Evolutionary conservation across 2,888 invertebrate species (phyloP), one percentile per base, ranked within the genome.

Genomic region (Alloscopus bannaensis): DNA sequence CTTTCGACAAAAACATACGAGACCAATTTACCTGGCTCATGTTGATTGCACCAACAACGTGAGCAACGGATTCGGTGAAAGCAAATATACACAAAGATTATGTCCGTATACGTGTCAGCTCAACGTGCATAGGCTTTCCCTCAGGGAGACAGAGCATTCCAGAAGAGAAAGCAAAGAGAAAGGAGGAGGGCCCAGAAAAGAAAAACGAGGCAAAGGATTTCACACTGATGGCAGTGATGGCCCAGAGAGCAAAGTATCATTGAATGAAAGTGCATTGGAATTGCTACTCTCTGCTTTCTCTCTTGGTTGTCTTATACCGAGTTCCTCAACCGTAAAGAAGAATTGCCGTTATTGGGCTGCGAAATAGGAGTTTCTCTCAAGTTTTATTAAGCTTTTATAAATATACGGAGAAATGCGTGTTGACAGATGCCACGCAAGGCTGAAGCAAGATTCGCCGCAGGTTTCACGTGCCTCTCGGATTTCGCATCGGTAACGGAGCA

Each of bases 21-120:
- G 1, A 24, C 24, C 60, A 31, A 71, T 60, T 60, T 60, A 60
- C 71, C 60, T 71, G 71, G 50, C 8, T 29, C 47, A 60, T 47
- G 60, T 31, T 50, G 60, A 47, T 36, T 50, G 60, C 45, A 22
- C 4, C 45, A 11, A 18, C n/a, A n/a, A n/a, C n/a, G n/a, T n/a
- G n/a, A n/a, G n/a, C n/a, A n/a, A n/a, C n/a, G n/a, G 22, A 20
- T 57, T 57, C 11, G 8, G 13, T 40, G 13, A 40, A 40, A 52
- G 24, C 18, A 18, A 6, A 47, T 47, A 47, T 47, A 47, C 18
- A 47, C 13, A 40, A 40, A 13, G 13, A 40, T 62, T 13, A 2
- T 16, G 13, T 36, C 6, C 13, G 36, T 45, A 45, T 45, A 45
- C n/a, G 45, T 45, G 45, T n/a, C 18, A 45, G 45, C 18, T 16